These are phyloP conservation scores for Ormyrus labotus DNA, from an alignment of 2,888 invertebrate species.

Conservation along the genomic window DNA sequence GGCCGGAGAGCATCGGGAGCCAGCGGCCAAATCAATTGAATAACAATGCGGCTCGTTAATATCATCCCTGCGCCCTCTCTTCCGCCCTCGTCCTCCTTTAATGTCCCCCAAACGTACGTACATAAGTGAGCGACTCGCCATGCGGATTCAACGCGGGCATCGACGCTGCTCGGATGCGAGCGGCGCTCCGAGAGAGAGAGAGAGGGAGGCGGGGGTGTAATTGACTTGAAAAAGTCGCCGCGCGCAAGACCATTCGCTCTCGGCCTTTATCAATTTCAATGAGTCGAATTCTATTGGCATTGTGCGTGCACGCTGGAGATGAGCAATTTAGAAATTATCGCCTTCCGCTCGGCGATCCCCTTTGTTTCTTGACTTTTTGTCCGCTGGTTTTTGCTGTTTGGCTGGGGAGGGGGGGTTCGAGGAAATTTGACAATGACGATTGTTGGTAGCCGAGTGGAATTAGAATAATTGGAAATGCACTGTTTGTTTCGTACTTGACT, in stretches of 20 bases:
- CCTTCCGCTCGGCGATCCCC: too few relatives aligned
- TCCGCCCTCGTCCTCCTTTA: not conserved
- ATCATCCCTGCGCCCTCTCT: constrained; percentile 27
- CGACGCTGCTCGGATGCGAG: not conserved
- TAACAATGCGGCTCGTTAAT: constrained; percentile 67
- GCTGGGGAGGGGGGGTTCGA: too few relatives aligned
- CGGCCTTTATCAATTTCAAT: constrained; percentile 19
- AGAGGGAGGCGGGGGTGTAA: constrained; percentile 17
- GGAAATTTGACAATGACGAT: too few relatives aligned
- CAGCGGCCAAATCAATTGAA: constrained; percentile 64
- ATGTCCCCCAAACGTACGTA: not conserved
- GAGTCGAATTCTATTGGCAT: not conserved
- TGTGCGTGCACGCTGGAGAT: not conserved
- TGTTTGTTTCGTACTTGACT: too few relatives aligned
- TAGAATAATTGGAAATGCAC: too few relatives aligned
- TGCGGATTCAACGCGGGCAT: not conserved
- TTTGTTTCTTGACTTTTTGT: too few relatives aligned
- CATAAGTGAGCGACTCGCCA: not conserved
- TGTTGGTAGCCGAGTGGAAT: too few relatives aligned
- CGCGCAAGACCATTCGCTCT: not conserved
- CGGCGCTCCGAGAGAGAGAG: too few relatives aligned
- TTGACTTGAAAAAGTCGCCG: constrained; percentile 46
- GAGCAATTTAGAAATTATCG: too few relatives aligned
- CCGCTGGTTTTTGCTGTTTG: too few relatives aligned
- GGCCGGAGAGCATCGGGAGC: constrained; percentile 1